phyloP scores from a whole-genome alignment of 2,888 invertebrate species.

The Lasioglossum oenotherae region DNA sequence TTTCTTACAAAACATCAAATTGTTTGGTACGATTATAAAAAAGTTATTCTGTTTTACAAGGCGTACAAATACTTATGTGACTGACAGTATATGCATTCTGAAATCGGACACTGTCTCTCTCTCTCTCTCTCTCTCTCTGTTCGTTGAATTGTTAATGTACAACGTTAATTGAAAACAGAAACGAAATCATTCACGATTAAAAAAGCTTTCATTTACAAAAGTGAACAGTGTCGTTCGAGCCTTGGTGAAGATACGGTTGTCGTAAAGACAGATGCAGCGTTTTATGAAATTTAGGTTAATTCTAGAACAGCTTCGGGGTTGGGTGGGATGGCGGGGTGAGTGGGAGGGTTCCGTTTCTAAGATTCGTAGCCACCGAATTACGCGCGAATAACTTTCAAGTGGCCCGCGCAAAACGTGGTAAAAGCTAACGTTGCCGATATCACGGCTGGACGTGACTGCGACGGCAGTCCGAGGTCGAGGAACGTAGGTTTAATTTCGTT shows the following conservation, averaged over 20 bases:
- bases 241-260: not conserved
- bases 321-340: not conserved
- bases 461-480: constrained; percentile 70
- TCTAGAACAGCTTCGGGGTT: not conserved
- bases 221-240: not conserved
- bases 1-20: too few relatives aligned
- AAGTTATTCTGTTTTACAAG: too few relatives aligned
- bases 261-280: not conserved
- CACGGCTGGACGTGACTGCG: constrained; percentile 65
- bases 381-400: constrained; percentile 49
- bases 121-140: too few relatives aligned
- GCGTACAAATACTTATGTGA: too few relatives aligned
- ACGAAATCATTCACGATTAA: not conserved
- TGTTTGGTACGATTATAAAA: too few relatives aligned
- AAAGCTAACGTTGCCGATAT: constrained; percentile 66
- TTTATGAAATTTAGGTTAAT: constrained; percentile 17
- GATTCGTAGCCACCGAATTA: constrained; percentile 37
- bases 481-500: constrained; percentile 83
- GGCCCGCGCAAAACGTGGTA: constrained; percentile 54
- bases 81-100: too few relatives aligned
- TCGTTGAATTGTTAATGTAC: too few relatives aligned
- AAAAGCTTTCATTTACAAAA: not conserved
- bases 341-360: not conserved
- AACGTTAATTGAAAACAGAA: too few relatives aligned
- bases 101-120: too few relatives aligned